A percentile compares a stretch with the other conserved stretches of the same genome.
phyloP scores from a whole-genome alignment of 1,140 invertebrate genomes.

The Formica selysi region DNA sequence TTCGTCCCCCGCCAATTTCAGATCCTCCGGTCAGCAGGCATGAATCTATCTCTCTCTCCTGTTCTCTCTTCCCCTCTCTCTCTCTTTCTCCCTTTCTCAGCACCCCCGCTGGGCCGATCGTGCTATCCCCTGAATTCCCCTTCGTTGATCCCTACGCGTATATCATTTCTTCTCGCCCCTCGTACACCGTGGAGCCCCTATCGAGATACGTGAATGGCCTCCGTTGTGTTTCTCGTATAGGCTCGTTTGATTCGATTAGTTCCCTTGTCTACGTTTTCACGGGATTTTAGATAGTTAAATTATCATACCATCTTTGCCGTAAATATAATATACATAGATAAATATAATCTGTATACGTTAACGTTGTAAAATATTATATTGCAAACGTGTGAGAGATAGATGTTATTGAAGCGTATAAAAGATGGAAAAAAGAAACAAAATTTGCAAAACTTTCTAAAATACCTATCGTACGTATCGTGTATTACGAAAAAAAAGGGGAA shows the following conservation, averaged over 20 bases:
- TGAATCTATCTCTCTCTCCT: constrained; percentile 34
- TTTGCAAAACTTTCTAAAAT: background rate
- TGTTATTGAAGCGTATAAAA: background rate
- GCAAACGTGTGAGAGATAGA: background rate
- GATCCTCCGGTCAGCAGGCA: constrained; percentile 11
- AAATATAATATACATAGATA: background rate
- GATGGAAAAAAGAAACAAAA: background rate
- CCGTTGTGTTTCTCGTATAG: constrained; percentile 30
- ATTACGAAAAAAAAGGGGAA: background rate
- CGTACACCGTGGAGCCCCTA: background rate
- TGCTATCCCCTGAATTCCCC: constrained; percentile 51
- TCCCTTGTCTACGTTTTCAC: constrained; percentile 22
- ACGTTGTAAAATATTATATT: background rate
- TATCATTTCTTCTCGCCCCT: constrained; percentile 44
- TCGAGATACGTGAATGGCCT: constrained; percentile 32
- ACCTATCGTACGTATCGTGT: background rate
- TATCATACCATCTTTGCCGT: background rate
- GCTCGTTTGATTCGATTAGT: constrained; percentile 31
- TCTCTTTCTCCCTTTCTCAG: constrained; percentile 35
- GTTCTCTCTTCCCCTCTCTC: background rate
- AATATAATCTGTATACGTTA: background rate
- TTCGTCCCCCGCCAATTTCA: constrained; percentile 51
- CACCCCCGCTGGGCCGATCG: constrained; percentile 49
- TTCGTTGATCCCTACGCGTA: constrained; percentile 27
- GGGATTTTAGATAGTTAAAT: background rate